Percentiles rank a stretch among this genome's conserved stretches.
phyloP scores from a whole-genome alignment of 2,113 vertebrate genomes.

The Callaeas wilsoni region DNA sequence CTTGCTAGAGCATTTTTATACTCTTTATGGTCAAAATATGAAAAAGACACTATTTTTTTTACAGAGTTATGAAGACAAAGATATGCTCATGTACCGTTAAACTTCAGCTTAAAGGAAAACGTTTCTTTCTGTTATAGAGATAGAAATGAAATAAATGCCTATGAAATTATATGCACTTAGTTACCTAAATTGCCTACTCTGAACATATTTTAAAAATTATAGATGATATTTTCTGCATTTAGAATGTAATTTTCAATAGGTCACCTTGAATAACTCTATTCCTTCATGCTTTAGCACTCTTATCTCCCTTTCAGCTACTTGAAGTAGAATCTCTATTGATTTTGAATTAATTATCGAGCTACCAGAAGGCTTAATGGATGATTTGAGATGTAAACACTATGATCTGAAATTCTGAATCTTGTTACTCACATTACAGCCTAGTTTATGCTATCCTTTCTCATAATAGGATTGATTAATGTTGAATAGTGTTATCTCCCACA shows the following conservation, averaged over 20 bases:
- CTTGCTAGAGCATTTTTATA: neutral
- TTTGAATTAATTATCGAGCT: neutral
- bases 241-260: neutral
- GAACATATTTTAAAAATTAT: neutral
- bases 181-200: neutral
- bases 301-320: neutral
- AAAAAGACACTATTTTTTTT: neutral
- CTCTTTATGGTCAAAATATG: neutral
- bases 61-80: neutral
- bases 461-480: too few relatives aligned
- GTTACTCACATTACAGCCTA: neutral
- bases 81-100: neutral
- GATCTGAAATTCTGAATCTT: neutral
- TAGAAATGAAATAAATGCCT: neutral
- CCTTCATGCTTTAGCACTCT: neutral
- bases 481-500: neutral
- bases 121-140: neutral
- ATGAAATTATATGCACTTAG: neutral
- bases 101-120: neutral
- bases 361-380: neutral
- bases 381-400: neutral
- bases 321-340: neutral
- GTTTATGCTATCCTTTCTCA: neutral
- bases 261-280: neutral
- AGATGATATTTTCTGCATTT: neutral